These are phyloP conservation scores for Microcebus griseorufus DNA, from an alignment of 2,113 vertebrate species.

Conservation along the genomic window DNA sequence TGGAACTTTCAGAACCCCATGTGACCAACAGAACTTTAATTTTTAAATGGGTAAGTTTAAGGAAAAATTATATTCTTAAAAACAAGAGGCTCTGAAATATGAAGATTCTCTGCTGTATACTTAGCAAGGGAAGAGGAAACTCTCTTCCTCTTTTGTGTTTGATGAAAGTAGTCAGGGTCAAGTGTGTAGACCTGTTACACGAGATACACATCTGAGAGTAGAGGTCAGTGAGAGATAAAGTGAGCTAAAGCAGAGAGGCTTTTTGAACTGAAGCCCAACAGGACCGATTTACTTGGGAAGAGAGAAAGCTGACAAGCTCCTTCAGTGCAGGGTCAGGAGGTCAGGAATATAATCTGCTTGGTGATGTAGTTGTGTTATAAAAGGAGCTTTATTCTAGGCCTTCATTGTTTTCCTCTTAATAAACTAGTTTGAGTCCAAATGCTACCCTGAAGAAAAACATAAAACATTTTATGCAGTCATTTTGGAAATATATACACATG, in stretches of 20 bases:
- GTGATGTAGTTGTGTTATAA: constrained; percentile 13
- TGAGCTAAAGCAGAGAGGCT: not conserved
- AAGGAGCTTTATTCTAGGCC: constrained; percentile 45
- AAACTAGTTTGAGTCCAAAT: constrained; percentile 39
- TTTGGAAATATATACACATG: not conserved
- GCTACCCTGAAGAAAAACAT: not conserved
- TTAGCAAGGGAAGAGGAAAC: not conserved
- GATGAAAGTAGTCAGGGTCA: constrained; percentile 49
- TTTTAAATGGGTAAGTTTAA: constrained; percentile 38
- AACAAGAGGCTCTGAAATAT: not conserved
- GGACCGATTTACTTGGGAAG: not conserved
- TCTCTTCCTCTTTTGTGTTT: constrained; percentile 54
- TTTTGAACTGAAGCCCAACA: constrained; percentile 41
- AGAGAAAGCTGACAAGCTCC: constrained; percentile 32
- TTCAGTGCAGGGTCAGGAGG: constrained; percentile 27
- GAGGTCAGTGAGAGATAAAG: constrained; percentile 36
- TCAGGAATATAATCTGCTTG: constrained; percentile 55
- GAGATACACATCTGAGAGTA: constrained; percentile 42
- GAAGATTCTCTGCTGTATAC: not conserved
- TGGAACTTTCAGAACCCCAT: not conserved
- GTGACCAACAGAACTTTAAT: constrained; percentile 18
- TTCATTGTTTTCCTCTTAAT: constrained; percentile 35
- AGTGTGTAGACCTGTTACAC: constrained; percentile 42
- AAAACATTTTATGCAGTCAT: not conserved
- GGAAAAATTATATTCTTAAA: constrained; percentile 21